Evolutionary conservation across 2,888 invertebrate species (phyloP), one percentile per base, ranked within the genome.

Genomic region (Lasioglossum figueresi): DNA sequence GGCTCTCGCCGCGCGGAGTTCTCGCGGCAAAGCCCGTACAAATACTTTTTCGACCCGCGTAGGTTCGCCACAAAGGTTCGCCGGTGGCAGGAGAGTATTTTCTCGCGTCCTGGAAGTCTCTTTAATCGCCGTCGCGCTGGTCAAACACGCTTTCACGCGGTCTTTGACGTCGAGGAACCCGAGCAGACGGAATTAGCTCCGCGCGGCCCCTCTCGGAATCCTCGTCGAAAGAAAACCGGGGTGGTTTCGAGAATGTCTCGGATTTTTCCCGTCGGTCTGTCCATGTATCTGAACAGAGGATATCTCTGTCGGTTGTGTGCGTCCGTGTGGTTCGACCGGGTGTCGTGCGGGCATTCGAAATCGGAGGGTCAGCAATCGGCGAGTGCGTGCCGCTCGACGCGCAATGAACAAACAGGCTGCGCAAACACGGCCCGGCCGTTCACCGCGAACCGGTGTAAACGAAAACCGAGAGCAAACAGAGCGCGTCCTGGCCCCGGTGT

Each of bases 391-490:
- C 27, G 68, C 63, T 37, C 66, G 66, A 27, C 75, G 72, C 63
- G 85, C 83, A 79, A 80, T 74, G 80, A 85, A 83, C 76, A 78
- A 82, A 85, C 85, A 82, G 37, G 48, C 37, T 72, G 34, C 70
- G 27, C 85, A 74, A 83, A 85, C 83, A 76, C 66, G 70, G 56
- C 48, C 52, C 52, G 68, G 37, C 31, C 71, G 72, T 27, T 83
- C 78, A 77, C 82, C 80, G 56, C 75, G 76, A 82, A 76, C 73
- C 48, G 82, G 78, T 78, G 85, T 78, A 83, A 85, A 80, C 77
- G 83, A 80, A 78, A 80, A 72, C 78, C 72, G 72, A 59, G 72
- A 27, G 27, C 72, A 83, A 85, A 83, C 80, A 83, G 40, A 52
- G 59, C 34, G 78, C 63, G 66, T 75, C 72, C 71, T 59, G 16